phyloP scores from a whole-genome alignment of 1,140 invertebrate species.

The Contarinia nasturtii region DNA sequence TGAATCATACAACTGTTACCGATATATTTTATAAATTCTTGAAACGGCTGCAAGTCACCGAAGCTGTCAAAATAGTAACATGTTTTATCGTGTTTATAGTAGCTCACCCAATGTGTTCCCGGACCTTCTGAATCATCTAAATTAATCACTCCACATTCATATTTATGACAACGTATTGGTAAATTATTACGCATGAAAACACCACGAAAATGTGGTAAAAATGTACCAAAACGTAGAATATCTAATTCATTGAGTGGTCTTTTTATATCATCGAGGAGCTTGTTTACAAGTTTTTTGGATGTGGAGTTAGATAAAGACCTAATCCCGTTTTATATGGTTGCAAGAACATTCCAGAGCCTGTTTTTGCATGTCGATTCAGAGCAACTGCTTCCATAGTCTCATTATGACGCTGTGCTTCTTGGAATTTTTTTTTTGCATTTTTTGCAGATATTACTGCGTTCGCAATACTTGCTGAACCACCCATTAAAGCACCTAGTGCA shows the following conservation, averaged over 20 bases:
- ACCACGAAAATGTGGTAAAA: slow-evolving; percentile 3
- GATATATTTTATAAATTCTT: neutral
- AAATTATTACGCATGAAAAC: slow-evolving; percentile 5
- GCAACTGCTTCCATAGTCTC: slow-evolving; percentile 13
- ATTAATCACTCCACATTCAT: neutral
- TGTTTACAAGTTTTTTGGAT: too few relatives aligned
- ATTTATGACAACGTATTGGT: neutral
- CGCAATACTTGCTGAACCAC: slow-evolving; percentile 9
- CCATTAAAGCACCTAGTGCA: slow-evolving; percentile 13
- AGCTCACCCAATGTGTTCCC: neutral
- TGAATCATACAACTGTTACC: neutral
- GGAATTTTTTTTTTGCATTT: slow-evolving; percentile 10
- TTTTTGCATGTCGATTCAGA: too few relatives aligned
- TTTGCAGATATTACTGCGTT: slow-evolving; percentile 11
- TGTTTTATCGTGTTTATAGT: neutral
- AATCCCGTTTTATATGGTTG: slow-evolving; percentile 14
- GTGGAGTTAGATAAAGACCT: slow-evolving; percentile 5
- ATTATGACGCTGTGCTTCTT: slow-evolving; percentile 13
- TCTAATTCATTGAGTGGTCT: slow-evolving; percentile 2
- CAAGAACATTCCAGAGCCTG: slow-evolving; percentile 13
- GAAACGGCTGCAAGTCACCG: neutral
- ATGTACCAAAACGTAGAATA: neutral
- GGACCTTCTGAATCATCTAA: neutral
- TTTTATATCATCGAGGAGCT: too few relatives aligned
- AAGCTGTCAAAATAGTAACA: neutral